These are phyloP conservation scores for Hycleus cichorii DNA, from an alignment of 1,140 invertebrate genomes.

Conservation along the genomic window DNA sequence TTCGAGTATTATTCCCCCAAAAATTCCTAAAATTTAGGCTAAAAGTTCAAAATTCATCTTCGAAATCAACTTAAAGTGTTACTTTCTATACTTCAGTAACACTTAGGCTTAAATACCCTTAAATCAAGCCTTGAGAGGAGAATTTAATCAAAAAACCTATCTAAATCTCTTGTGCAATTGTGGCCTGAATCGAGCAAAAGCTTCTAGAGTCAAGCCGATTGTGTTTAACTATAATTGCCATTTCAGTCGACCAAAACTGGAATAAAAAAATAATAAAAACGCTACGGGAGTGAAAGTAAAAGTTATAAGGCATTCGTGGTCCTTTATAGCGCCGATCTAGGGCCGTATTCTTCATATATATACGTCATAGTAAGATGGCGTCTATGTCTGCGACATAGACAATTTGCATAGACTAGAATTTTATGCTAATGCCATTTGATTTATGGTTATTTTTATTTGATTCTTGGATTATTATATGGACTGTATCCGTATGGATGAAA, in stretches of 20 bases:
- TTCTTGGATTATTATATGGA: slow-evolving; percentile 44
- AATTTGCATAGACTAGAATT: slow-evolving; percentile 40
- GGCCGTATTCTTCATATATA: background rate
- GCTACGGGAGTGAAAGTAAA: slow-evolving; percentile 1
- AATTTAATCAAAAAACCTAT: too few relatives aligned
- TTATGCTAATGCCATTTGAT: slow-evolving; percentile 40
- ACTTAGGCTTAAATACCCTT: too few relatives aligned
- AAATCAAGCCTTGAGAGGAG: too few relatives aligned
- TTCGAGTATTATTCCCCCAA: too few relatives aligned
- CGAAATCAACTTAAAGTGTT: too few relatives aligned
- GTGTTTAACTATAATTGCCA: background rate
- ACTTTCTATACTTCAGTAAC: too few relatives aligned
- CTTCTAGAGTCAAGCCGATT: background rate
- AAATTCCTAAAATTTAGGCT: too few relatives aligned
- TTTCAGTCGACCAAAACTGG: too few relatives aligned
- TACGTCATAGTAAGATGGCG: slow-evolving; percentile 33
- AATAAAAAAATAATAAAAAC: background rate
- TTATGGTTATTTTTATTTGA: slow-evolving; percentile 44
- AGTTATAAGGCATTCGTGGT: background rate
- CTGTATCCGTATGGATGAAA: slow-evolving; percentile 44
- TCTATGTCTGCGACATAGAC: slow-evolving; percentile 24
- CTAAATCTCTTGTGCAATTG: too few relatives aligned
- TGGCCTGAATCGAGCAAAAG: too few relatives aligned
- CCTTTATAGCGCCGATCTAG: slow-evolving; percentile 3
- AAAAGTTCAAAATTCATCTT: too few relatives aligned